Conservation (phyloP, 2,797 vertebrate species). For the Tolypeutes matacus region DNA sequence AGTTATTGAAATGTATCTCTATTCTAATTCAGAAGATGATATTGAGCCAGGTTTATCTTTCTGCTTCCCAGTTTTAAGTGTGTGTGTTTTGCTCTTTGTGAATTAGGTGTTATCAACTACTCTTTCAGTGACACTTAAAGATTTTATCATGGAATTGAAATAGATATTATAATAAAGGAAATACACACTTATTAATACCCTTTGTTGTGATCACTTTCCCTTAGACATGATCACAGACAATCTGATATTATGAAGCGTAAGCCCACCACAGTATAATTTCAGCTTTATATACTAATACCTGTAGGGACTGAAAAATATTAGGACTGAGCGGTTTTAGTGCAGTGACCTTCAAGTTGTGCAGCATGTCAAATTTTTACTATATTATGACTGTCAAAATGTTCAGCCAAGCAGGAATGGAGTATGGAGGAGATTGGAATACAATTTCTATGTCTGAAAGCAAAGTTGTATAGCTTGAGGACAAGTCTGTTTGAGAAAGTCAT, state of each 20-base stretch:
- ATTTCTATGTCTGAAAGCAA: not conserved
- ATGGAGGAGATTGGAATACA: not conserved
- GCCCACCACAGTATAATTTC: not conserved
- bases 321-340: not conserved
- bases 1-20: conserved; percentile 13
- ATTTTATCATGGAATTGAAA: not conserved
- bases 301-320: not conserved
- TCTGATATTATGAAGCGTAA: not conserved
- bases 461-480: not conserved
- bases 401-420: not conserved
- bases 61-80: not conserved
- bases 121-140: not conserved
- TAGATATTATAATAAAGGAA: not conserved
- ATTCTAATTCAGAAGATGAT: not conserved
- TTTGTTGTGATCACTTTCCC: not conserved
- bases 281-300: not conserved
- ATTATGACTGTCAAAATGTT: not conserved
- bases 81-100: not conserved
- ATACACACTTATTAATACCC: not conserved
- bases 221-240: not conserved
- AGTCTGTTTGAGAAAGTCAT: not conserved
- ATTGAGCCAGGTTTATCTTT: not conserved
- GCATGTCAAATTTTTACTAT: not conserved
- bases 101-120: not conserved
- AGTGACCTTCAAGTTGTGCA: not conserved